Evolutionary conservation across 2,888 invertebrate genomes (phyloP), one percentile per base, ranked within the genome.

Genomic region (Lottia scabra): DNA sequence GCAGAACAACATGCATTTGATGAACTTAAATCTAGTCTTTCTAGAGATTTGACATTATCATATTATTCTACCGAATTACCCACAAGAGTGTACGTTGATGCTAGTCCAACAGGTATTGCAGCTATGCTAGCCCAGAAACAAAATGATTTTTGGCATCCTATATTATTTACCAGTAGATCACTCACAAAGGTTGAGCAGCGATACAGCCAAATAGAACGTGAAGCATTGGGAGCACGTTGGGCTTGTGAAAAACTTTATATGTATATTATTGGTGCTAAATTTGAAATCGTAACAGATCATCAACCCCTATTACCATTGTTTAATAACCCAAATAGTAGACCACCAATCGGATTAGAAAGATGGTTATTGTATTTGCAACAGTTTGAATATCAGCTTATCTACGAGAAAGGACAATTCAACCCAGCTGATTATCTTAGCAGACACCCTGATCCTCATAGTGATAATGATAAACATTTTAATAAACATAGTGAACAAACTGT

Each of bases 261-360:
- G 23, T 85, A 80, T 65, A 65, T 86, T 5, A 78, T 76, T 68
- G 87, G 85, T 43, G 69, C 56, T 16, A 56, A 48, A 30, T 82
- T 85, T 69, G 76, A 64, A 3, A 65, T 86, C 1, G 43, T 79
- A 46, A 82, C 80, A 10, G 83, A 81, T 74, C 84, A 86, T 76
- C 82, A 84, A 70, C 85, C 85, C 1, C 72, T 86, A 23, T 71
- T 78, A 23, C 69, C 76, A 23, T 79, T 87, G 19, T 79, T 83
- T 63, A 71, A 77, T n/a, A 56, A 56, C 19, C 56, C 56, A 56
- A 56, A 56, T 56, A 56, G 56, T 56, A 75, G 73, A 44, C 83
- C 79, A 67, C 80, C 80, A 16, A 71, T 82, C 13, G 70, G 75
- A 38, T 75, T 81, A 16, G 79, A 77, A 44, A 66, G 77, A 43